phyloP scores from a whole-genome alignment of 1,140 invertebrate genomes.

The Drosophila pandora region DNA sequence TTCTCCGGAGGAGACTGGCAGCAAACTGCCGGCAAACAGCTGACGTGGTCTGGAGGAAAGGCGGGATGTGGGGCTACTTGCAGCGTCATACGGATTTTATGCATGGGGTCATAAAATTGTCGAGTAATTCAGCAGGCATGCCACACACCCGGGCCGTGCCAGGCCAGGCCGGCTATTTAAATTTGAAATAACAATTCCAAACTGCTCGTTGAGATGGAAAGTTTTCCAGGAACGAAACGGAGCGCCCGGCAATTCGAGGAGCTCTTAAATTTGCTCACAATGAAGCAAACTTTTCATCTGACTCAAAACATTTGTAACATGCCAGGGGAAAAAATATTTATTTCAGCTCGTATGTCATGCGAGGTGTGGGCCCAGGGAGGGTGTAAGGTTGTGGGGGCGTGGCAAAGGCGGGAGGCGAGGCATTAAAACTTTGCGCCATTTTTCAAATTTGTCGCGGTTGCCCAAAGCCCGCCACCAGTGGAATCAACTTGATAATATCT shows the following conservation, averaged over 20 bases:
- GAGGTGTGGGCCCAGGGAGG: conserved; percentile 1
- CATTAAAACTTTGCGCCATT: conserved; percentile 77
- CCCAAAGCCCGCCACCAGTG: conserved; percentile 35
- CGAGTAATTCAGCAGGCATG: conserved; percentile 52
- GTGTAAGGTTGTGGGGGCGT: conserved; percentile 5
- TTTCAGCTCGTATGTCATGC: conserved; percentile 73
- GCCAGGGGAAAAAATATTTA: conserved; percentile 76
- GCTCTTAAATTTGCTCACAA: conserved; percentile 60
- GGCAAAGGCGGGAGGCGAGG: conserved; percentile 31
- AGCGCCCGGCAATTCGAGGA: conserved; percentile 1
- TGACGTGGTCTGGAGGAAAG: conserved; percentile 50
- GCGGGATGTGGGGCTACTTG: conserved; percentile 21
- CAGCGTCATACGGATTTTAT: conserved; percentile 70
- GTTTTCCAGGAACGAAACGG: conserved; percentile 18
- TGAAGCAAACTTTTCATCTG: conserved; percentile 64
- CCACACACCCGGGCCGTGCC: neutral
- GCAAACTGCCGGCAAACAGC: conserved; percentile 53
- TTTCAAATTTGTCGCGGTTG: conserved; percentile 80
- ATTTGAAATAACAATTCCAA: conserved; percentile 63
- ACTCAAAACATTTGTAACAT: conserved; percentile 77
- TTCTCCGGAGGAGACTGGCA: conserved; percentile 13
- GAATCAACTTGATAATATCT: conserved; percentile 75
- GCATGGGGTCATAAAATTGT: conserved; percentile 63
- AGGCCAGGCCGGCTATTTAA: conserved; percentile 41
- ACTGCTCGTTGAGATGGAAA: conserved; percentile 48